Percentiles rank a stretch among this genome's conserved stretches.
Conservation (phyloP, 2,888 invertebrate genomes). For the Atethmia centrago region DNA sequence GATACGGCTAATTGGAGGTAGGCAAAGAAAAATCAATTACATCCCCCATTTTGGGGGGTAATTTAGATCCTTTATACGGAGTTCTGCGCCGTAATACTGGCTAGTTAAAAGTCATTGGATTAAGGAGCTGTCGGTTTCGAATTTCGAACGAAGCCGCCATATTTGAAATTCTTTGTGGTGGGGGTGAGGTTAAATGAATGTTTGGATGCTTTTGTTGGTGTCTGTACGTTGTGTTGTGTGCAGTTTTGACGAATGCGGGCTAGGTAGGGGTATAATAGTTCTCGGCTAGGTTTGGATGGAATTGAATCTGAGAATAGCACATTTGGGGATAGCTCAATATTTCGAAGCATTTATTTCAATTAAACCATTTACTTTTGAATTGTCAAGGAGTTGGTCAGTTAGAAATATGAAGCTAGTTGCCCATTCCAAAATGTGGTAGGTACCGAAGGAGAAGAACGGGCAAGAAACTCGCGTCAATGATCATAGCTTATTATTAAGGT, state of each 20-base stretch:
- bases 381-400: too few species aligned
- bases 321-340: neutral
- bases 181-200: neutral
- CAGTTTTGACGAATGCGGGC: conserved; percentile 2
- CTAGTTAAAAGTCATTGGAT: conserved; percentile 56
- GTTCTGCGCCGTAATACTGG: conserved; percentile 30
- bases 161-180: conserved; percentile 36
- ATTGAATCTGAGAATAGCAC: neutral
- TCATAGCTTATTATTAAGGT: neutral
- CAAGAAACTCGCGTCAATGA: too few species aligned
- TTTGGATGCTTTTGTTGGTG: conserved; percentile 20
- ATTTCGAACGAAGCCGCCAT: conserved; percentile 42
- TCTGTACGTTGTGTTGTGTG: neutral
- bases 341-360: too few species aligned
- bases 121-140: conserved; percentile 40
- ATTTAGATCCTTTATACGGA: conserved; percentile 54
- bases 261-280: neutral
- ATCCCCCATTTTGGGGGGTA: conserved; percentile 57
- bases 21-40: conserved; percentile 65
- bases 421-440: too few species aligned
- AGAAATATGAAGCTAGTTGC: too few species aligned
- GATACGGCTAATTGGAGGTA: conserved; percentile 60
- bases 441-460: too few species aligned
- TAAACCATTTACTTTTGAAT: too few species aligned
- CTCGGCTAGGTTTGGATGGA: neutral